Conservation (phyloP, 1,140 invertebrate species). For the Homarus americanus region DNA sequence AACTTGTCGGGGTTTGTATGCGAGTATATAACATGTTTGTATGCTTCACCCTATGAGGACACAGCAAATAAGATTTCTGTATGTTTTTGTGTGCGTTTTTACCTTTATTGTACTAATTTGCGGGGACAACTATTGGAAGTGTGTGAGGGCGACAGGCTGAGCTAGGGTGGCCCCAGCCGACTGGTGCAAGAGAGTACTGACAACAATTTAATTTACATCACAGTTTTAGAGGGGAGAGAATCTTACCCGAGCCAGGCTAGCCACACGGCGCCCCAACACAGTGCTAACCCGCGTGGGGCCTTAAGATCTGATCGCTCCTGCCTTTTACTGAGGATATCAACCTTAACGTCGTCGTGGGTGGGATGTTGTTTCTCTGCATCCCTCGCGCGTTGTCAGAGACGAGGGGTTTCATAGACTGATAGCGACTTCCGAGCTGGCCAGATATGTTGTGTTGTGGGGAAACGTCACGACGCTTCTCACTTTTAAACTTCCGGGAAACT, state of each 20-base stretch:
- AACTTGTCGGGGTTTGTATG: too few species aligned
- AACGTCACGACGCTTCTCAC: not conserved
- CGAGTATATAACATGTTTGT: too few species aligned
- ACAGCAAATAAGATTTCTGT: too few species aligned
- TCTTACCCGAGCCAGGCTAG: not conserved
- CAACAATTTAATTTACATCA: conserved; percentile 1
- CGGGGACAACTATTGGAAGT: too few species aligned
- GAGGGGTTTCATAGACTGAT: not conserved
- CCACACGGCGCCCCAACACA: not conserved
- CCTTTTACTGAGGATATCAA: not conserved
- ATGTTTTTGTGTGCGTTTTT: too few species aligned
- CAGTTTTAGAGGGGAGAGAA: not conserved
- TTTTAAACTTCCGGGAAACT: not conserved
- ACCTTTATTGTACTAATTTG: too few species aligned
- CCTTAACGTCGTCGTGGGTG: not conserved
- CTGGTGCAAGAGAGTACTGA: conserved; percentile 1
- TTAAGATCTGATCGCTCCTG: not conserved
- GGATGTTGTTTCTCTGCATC: not conserved
- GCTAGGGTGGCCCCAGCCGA: not conserved
- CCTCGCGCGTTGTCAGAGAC: not conserved
- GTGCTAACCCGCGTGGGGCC: not conserved
- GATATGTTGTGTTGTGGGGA: not conserved
- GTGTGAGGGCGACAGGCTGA: too few species aligned
- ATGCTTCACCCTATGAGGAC: too few species aligned
- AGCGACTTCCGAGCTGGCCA: not conserved